Conservation (phyloP, 2,888 invertebrate species). For the Pandemis heparana region DNA sequence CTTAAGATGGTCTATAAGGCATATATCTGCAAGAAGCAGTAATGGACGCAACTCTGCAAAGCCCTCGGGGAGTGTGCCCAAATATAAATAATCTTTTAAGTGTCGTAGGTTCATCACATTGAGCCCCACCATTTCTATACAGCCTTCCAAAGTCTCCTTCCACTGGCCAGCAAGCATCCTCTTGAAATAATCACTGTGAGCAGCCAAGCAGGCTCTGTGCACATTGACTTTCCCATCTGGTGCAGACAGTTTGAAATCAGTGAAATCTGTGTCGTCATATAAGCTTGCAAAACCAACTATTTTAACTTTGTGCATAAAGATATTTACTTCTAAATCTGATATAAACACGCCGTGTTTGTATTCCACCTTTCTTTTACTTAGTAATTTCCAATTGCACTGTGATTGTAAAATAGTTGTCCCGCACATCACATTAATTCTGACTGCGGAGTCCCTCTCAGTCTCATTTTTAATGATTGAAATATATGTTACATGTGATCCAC, state of each 20-base stretch:
- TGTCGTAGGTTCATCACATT: neutral
- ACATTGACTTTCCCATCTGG: neutral
- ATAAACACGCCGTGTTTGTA: neutral
- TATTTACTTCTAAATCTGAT: neutral
- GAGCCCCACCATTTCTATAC: neutral
- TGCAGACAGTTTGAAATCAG: neutral
- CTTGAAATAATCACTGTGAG: conserved; percentile 3
- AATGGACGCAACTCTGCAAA: neutral
- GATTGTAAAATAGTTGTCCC: neutral
- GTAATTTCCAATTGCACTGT: neutral
- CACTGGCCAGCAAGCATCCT: neutral
- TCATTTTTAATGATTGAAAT: neutral
- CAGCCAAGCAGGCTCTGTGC: neutral
- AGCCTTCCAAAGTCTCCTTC: neutral
- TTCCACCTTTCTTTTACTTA: neutral
- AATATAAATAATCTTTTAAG: neutral
- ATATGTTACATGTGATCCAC: neutral
- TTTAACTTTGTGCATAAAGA: neutral
- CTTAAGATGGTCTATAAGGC: neutral
- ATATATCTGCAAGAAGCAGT: neutral
- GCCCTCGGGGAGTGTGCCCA: neutral
- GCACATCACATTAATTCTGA: neutral
- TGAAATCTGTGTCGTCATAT: neutral
- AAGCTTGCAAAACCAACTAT: neutral
- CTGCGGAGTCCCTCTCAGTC: neutral